Evolutionary conservation across 2,797 vertebrate species (phyloP).

Genomic region (Melopsittacus undulatus): DNA sequence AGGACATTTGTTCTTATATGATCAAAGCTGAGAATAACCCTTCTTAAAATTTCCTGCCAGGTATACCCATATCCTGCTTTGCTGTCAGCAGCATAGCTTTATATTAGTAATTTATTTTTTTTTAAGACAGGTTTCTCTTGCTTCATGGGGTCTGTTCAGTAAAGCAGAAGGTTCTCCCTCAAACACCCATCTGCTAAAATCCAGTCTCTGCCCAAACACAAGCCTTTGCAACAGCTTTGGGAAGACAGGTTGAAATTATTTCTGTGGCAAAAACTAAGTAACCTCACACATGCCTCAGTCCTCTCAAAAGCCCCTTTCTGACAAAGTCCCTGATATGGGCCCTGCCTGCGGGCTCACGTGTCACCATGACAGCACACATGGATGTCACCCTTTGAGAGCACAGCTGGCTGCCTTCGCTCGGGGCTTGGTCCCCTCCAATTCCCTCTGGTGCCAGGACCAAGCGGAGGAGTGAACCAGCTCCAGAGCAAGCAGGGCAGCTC

Average conservation of each 20-base stretch:
- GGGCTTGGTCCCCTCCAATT: rapidly evolving
- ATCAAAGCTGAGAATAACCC: neutral
- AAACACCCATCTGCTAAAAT: neutral
- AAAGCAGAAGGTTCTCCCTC: neutral
- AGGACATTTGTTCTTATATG: neutral
- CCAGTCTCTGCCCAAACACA: neutral
- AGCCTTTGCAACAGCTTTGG: neutral
- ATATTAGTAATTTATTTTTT: neutral
- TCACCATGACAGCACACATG: rapidly evolving
- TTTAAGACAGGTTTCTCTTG: neutral
- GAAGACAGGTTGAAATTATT: neutral
- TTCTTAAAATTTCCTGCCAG: neutral
- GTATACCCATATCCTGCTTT: neutral
- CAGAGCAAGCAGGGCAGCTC: neutral
- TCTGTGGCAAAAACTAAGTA: neutral
- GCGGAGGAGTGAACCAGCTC: neutral
- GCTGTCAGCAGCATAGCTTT: neutral
- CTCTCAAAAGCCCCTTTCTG: neutral
- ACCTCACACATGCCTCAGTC: neutral
- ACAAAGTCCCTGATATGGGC: neutral
- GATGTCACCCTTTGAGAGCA: too few species aligned
- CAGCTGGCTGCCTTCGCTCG: neutral
- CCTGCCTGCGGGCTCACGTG: rapidly evolving
- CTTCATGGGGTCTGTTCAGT: neutral
- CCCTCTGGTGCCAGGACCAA: neutral